These are phyloP conservation scores for Sceloporus undulatus DNA, from an alignment of 2,113 vertebrate genomes.

Conservation along the genomic window DNA sequence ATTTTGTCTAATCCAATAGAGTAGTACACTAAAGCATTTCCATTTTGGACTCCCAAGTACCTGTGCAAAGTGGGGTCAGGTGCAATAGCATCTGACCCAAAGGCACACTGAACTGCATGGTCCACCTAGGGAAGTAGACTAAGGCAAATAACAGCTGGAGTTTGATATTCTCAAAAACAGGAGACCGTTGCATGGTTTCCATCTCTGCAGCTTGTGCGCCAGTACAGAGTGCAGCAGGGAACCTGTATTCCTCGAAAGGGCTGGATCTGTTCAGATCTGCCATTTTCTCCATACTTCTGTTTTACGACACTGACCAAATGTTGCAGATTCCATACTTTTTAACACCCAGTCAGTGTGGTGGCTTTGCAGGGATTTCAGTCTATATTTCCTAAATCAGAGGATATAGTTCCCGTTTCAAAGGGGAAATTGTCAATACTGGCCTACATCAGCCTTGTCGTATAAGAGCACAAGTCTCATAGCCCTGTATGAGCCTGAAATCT, in stretches of 20 bases:
- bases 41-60: not conserved
- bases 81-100: not conserved
- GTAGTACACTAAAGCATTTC: not conserved
- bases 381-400: not conserved
- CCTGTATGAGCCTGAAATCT: no score
- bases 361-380: not conserved
- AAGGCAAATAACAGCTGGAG: not conserved
- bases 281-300: not conserved
- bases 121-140: not conserved
- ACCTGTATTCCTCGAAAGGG: not conserved
- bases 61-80: not conserved
- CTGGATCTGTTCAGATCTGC: not conserved
- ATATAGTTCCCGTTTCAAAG: not conserved
- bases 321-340: not conserved
- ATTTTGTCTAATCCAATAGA: not conserved
- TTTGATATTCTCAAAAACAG: not conserved
- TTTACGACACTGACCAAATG: not conserved
- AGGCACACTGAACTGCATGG: not conserved
- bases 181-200: no score
- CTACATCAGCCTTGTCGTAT: not conserved
- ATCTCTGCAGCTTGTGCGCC: no score
- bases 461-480: no score
- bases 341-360: no score
- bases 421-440: not conserved
- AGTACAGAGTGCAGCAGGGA: no score